Conservation (phyloP, 2,888 invertebrate species). For the Lingula anatina region DNA sequence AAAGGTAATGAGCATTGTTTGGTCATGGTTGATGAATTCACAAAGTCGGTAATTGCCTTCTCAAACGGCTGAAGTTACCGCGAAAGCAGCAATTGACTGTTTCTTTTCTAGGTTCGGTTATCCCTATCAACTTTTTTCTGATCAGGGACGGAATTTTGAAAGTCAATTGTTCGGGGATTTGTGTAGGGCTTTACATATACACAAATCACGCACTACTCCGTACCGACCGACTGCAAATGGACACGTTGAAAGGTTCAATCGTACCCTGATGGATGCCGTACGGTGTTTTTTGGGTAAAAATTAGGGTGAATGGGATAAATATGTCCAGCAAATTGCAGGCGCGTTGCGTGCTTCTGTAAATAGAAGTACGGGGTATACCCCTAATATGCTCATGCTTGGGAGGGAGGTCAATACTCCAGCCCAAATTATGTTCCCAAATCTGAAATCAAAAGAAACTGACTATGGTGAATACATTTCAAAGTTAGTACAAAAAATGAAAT, state of each 20-base stretch:
- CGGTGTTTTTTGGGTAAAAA: neutral
- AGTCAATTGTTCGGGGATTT: neutral
- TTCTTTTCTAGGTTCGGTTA: neutral
- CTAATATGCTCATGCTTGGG: too few relatives aligned
- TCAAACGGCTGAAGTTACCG: neutral
- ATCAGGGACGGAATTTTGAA: neutral
- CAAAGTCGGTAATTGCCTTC: neutral
- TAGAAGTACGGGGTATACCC: neutral
- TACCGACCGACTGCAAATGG: neutral
- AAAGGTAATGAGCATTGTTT: conserved; percentile 1
- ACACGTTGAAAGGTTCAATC: neutral
- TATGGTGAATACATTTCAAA: too few relatives aligned
- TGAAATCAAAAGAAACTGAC: too few relatives aligned
- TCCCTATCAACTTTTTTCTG: neutral
- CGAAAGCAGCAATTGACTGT: neutral
- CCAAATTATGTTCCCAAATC: too few relatives aligned
- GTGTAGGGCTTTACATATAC: neutral
- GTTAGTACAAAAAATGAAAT: too few relatives aligned
- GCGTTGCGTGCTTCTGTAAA: neutral
- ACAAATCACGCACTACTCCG: neutral
- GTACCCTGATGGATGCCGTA: conserved; percentile 5
- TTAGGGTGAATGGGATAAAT: neutral
- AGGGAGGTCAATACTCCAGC: too few relatives aligned
- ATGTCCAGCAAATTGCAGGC: neutral
- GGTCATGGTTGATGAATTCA: conserved; percentile 3